A percentile compares a stretch with the other conserved stretches of the same genome.
Conservation (phyloP, 1,140 invertebrate genomes). For the Phocides pigmalion region DNA sequence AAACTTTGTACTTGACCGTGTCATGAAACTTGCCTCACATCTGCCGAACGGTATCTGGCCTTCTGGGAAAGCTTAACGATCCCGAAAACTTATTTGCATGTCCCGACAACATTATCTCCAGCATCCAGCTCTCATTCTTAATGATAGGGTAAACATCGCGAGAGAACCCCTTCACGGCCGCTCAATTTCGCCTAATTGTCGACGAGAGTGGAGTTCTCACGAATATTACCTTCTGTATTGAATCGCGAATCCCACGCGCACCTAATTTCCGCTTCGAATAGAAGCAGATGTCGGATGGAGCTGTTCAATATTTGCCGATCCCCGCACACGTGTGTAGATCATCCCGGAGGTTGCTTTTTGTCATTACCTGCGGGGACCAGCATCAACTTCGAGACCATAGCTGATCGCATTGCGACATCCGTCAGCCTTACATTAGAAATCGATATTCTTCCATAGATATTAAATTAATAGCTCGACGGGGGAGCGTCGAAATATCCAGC, state of each 20-base stretch:
- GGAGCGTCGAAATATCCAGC: conserved; percentile 47
- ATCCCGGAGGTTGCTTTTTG: conserved; percentile 59
- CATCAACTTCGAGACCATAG: conserved; percentile 45
- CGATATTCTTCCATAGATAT: conserved; percentile 71
- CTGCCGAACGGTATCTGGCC: conserved; percentile 78
- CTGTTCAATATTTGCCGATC: conserved; percentile 64
- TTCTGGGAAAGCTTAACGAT: conserved; percentile 78
- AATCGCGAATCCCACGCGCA: conserved; percentile 74
- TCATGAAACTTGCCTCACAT: conserved; percentile 70
- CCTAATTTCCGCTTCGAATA: conserved; percentile 66
- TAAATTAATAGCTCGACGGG: conserved; percentile 64
- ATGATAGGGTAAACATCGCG: conserved; percentile 77
- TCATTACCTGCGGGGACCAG: conserved; percentile 50
- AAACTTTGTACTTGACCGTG: conserved; percentile 77
- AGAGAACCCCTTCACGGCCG: conserved; percentile 68
- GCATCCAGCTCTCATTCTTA: conserved; percentile 60
- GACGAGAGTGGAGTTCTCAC: conserved; percentile 74
- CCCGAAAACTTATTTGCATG: conserved; percentile 79
- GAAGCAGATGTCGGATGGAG: conserved; percentile 63
- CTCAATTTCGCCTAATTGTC: conserved; percentile 79
- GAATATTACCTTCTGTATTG: conserved; percentile 70
- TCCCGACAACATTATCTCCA: conserved; percentile 71
- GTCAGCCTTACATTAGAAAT: conserved; percentile 67
- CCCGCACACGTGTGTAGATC: conserved; percentile 53
- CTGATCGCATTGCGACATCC: conserved; percentile 57